Evolutionary conservation across 2,113 vertebrate genomes (phyloP), one percentile per base, ranked within the genome.

Genomic region (Oreochromis spilurus): DNA sequence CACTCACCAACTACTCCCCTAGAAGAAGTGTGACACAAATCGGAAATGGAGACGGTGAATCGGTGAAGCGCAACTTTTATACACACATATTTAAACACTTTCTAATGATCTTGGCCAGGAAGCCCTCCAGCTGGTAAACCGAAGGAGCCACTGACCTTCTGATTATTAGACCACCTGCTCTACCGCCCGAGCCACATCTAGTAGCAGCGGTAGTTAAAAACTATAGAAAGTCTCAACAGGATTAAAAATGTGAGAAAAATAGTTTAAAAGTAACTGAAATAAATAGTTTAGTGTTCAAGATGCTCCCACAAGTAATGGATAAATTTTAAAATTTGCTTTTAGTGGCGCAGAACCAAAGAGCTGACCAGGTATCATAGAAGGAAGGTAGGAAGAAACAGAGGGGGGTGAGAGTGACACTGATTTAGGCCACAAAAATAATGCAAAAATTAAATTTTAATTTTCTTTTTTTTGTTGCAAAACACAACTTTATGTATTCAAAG

Each of bases 401-500:
- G 60, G 60, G 34, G 36, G 34, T 19, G 19, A 62, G 34, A 7
- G 43, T 31, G 24, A 77, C 70, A 50, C 24, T 11, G 43, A 7
- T 75, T 48, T 50, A 75, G 24, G 43, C 24, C 70, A 75, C 5
- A 75, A 50, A 60, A 50, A 31, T 29, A 75, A 75, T 29, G 70
- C 21, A 80, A 80, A 80, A 57, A 26, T 57, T 38, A 11, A 19
- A 57, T 43, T 40, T 57, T 40, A 54, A 79, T 55, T 12, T 36
- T 36, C 29, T 36, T 26, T 43, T 24, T 4, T 34, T 62, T 55
- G 36, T 26, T 19, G 45, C 9, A 97, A 96, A 84, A 62, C n/a
- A 82, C 4, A 88, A 67, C 95, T 96, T 96, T 96, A 97, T 96
- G 94, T 96, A 97, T 96, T 97, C 96, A 97, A 97, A 97, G 96